Base-by-base conservation (phyloP, 2,797 vertebrate species). In the Brachyrhaphis roseni region DNA sequence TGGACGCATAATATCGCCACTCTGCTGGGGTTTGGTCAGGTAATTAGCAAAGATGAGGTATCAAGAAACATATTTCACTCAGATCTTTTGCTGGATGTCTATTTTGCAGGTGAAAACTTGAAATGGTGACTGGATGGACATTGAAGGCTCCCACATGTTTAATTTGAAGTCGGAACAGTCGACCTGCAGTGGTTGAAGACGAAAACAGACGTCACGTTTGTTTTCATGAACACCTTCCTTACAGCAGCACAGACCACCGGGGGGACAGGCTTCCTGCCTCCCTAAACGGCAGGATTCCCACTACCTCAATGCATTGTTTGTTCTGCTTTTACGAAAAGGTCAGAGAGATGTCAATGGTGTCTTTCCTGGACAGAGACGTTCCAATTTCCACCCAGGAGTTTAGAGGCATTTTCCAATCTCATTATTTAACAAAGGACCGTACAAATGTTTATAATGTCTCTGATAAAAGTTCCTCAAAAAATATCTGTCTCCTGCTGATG, bases 11-110 rank as follows among this genome's bases (percentile, higher is more conserved):
- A 86, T 87, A 84, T 87, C 82, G 62, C 31, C 45, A 28, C 78
- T 45, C 51, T 26, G 70, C 23, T 70, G 7, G 34, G 13, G 59
- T 31, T 43, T 45, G 68, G 80, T 81, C 49, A 62, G 59, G 75
- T 71, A 43, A 31, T 74, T 26, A 73, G 79, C 76, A 5, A 84
- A 82, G 72, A 81, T 31, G 77, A 51, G 70, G 72, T 76, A 68
- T 66, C 75, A 74, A 78, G 64, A 72, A 84, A 81, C 87, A 84
- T 78, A 81, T 84, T 85, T 82, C 28, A 16, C 82, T 88, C 72
- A 83, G 82, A 86, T 89, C 74, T 86, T 18, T 39, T 85, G 51
- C 74, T 80, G 64, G 79, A 78, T 77, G 81, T 83, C 82, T 77
- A 66, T 75, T 28, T 4, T 31, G 55, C 12, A 12, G 78, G 85